Base-by-base conservation (phyloP, 1,140 invertebrate genomes). In the Neodiprion fabricii region DNA sequence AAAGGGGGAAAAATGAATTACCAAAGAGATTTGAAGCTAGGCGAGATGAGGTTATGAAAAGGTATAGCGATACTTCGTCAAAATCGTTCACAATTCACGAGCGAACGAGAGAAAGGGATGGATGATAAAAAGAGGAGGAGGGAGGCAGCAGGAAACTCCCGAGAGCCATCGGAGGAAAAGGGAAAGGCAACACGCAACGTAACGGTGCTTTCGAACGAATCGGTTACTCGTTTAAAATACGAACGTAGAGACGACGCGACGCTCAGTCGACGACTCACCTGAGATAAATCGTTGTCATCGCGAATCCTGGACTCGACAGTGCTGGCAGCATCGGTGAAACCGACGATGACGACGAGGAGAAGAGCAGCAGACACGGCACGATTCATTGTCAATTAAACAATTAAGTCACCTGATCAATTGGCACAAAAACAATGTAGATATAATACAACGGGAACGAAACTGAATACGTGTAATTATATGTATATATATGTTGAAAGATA, bases 241-340 rank as follows among this genome's bases (percentile, higher is more conserved):
- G 28, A 40, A 40, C 2, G 28, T 40, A 40, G 28, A 40, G 48
- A 9, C 47, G 21, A 28, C 17, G 21, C 68, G 68, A 71, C 49
- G 49, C 69, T 21, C 67, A 71, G 61, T 21, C 23, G 69, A 74
- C n/a, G n/a, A 73, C 78, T 78, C 73, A 88, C 87, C 87, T 89
- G 82, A 71, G 87, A 88, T 70, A 89, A 82, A 70, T 88, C 83
- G 68, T 83, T 75, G 75, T 89, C 87, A 21, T 85, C 83, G 28
- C 85, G 82, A 48, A 88, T 87, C 81, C 84, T 88, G 21, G 80
- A 82, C 69, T 87, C 82, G n/a, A 88, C 85, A 10, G 85, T 83
- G 71, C 75, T 77, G 68, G 80, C 81, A 48, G 68, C 75, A 49
- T 70, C 74, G 48, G 73, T 17, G n/a, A 14, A 72, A 73, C 76